These are phyloP conservation scores for Neoseiulus cucumeris DNA, from an alignment of 1,140 invertebrate genomes.

Conservation along the genomic window DNA sequence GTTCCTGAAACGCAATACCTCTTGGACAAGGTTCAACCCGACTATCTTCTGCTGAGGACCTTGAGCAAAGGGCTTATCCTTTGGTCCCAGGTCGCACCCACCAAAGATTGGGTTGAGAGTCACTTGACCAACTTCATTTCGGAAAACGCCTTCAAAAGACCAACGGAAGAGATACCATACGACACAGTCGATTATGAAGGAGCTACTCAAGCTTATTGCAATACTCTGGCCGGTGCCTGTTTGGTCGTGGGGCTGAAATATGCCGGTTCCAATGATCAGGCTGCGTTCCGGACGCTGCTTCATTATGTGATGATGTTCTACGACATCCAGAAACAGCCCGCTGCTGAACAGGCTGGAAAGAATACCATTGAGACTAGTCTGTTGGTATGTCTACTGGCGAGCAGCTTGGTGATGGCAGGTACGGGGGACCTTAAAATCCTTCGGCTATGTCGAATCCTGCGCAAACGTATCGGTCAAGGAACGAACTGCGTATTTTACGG, in stretches of 20 bases:
- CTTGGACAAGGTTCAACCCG: constrained; percentile 75
- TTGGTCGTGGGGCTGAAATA: constrained; percentile 81
- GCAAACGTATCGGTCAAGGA: constrained; percentile 36
- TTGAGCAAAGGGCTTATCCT: constrained; percentile 58
- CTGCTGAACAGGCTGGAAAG: constrained; percentile 67
- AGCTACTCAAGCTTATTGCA: constrained; percentile 87
- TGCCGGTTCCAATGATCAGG: constrained; percentile 66
- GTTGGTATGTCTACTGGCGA: constrained; percentile 52
- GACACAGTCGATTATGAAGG: constrained; percentile 63
- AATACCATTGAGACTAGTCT: constrained; percentile 72
- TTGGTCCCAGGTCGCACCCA: constrained; percentile 64
- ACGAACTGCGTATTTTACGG: constrained; percentile 53
- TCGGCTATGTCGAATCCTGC: constrained; percentile 57
- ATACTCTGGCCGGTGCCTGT: constrained; percentile 79
- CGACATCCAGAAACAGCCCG: constrained; percentile 39
- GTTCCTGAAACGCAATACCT: constrained; percentile 73
- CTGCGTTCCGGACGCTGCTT: constrained; percentile 50
- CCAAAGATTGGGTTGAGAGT: constrained; percentile 57
- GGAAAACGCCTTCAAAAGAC: constrained; percentile 27
- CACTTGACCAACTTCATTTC: constrained; percentile 54
- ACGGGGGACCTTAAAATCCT: constrained; percentile 72
- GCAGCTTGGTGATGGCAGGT: constrained; percentile 64
- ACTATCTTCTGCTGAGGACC: constrained; percentile 65
- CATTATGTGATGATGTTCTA: constrained; percentile 36
- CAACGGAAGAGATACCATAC: constrained; percentile 12